Conservation (phyloP, 2,113 vertebrate genomes). For the Muntiacus muntjak region DNA sequence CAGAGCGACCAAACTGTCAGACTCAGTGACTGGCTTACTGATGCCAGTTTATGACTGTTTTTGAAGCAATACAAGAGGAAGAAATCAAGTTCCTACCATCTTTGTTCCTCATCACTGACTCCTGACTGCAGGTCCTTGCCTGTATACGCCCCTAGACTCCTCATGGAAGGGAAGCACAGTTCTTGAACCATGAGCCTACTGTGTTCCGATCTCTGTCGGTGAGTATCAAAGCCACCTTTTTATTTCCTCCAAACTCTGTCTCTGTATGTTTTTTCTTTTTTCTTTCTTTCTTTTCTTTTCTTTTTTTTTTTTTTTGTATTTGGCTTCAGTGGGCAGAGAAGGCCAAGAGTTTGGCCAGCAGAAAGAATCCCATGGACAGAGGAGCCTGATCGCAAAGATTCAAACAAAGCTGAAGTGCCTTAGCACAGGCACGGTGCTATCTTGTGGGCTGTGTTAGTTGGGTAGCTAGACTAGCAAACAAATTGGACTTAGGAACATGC, state of each 20-base stretch:
- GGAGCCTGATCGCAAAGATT: not conserved
- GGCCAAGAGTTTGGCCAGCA: not conserved
- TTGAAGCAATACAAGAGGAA: not conserved
- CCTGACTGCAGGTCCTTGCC: not conserved
- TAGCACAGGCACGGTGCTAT: fast-evolving
- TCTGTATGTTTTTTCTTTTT: not conserved
- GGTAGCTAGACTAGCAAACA: not conserved
- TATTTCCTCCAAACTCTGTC: not conserved
- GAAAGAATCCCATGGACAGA: not conserved
- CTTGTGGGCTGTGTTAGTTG: not conserved
- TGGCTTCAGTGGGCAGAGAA: not conserved
- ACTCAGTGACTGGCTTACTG: not conserved
- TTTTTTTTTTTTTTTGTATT: not conserved
- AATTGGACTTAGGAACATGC: not conserved
- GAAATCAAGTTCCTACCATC: not conserved
- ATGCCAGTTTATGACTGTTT: not conserved
- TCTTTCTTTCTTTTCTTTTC: not conserved
- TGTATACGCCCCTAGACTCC: not conserved
- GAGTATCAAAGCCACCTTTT: not conserved
- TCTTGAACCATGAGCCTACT: not conserved
- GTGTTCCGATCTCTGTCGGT: not conserved
- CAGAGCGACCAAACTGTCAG: not conserved
- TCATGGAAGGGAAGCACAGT: not conserved
- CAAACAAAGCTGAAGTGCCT: not conserved
- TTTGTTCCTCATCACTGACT: not conserved